phyloP scores from a whole-genome alignment of 2,113 vertebrate genomes.

The Ptilonorhynchus violaceus region DNA sequence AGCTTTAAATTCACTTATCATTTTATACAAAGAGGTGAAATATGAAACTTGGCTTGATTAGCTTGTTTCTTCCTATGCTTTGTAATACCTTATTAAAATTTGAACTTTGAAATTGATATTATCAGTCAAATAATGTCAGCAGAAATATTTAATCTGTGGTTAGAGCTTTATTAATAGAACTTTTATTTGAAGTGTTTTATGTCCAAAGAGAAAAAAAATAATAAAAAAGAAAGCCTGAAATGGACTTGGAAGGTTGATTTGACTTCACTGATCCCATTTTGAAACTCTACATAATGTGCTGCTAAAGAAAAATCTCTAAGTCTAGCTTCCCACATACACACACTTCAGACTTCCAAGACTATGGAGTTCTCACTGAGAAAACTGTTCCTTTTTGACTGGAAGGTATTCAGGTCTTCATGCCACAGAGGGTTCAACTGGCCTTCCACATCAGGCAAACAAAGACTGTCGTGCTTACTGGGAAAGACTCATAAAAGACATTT shows the following conservation, averaged over 20 bases:
- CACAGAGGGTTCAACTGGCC: neutral
- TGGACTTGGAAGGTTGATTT: conserved; percentile 40
- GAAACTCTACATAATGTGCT: neutral
- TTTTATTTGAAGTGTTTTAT: conserved; percentile 71
- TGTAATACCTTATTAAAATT: conserved; percentile 81
- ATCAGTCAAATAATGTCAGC: conserved; percentile 78
- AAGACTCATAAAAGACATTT: neutral
- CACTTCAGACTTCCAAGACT: neutral
- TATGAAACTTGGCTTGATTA: conserved; percentile 75
- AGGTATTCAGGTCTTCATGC: neutral
- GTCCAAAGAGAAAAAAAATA: conserved; percentile 41
- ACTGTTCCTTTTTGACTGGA: neutral
- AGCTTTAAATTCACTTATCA: conserved; percentile 81
- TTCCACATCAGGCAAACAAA: neutral
- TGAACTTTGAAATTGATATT: conserved; percentile 80
- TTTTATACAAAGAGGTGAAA: conserved; percentile 76
- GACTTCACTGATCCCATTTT: conserved; percentile 27
- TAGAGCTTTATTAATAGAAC: conserved; percentile 75
- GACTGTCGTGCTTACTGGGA: neutral
- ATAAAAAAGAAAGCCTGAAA: conserved; percentile 4
- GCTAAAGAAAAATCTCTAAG: neutral
- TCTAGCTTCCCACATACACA: neutral
- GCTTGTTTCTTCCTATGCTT: conserved; percentile 78
- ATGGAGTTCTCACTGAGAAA: neutral
- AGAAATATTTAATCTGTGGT: conserved; percentile 80